Conservation (phyloP, 2,113 vertebrate species). For the Parotia lawesii region DNA sequence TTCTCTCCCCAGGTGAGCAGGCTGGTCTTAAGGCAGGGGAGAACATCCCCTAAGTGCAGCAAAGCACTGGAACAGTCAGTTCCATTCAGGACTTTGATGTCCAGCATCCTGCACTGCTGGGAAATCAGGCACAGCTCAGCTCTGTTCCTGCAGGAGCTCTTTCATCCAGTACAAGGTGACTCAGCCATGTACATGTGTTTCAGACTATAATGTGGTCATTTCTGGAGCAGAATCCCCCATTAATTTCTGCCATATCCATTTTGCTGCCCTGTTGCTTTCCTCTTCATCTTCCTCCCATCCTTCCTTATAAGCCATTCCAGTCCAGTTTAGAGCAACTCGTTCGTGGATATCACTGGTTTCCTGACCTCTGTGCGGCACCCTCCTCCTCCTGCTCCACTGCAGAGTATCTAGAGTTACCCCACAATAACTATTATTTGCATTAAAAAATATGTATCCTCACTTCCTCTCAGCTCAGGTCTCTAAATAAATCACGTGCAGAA, state of each 20-base stretch:
- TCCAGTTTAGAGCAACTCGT: background rate
- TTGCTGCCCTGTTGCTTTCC: background rate
- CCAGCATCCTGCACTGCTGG: background rate
- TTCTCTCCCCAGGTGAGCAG: background rate
- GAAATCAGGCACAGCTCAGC: background rate
- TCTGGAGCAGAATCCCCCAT: background rate
- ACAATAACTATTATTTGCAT: background rate
- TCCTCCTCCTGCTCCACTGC: background rate
- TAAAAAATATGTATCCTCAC: background rate
- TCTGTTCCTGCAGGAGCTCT: background rate
- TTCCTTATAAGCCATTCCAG: background rate
- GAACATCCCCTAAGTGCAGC: background rate
- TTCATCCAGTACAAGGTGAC: background rate
- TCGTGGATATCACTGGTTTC: background rate
- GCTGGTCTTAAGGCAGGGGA: background rate
- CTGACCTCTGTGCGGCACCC: background rate
- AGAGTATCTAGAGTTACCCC: background rate
- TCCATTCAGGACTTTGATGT: background rate
- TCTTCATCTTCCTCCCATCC: background rate
- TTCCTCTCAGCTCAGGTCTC: background rate
- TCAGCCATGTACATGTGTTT: background rate
- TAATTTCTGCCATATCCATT: background rate
- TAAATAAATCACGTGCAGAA: background rate
- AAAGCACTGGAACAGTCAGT: background rate
- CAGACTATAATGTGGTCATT: background rate